These are phyloP conservation scores for Mycetomoellerius zeteki DNA, from an alignment of 1,140 invertebrate genomes.

Conservation along the genomic window DNA sequence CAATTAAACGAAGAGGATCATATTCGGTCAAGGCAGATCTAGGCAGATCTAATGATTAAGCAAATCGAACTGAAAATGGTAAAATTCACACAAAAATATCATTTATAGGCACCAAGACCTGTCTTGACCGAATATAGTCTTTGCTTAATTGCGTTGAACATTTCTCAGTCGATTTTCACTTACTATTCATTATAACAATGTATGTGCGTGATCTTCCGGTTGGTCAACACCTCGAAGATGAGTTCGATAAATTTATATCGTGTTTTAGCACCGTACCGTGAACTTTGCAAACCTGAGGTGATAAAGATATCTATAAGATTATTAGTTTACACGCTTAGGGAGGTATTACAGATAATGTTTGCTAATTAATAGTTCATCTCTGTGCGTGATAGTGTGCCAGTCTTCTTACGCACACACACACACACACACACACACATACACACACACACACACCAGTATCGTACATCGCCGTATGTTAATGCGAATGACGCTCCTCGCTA, in stretches of 20 bases:
- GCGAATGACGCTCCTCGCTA: not conserved
- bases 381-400: not conserved
- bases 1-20: no score
- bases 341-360: constrained; percentile 10
- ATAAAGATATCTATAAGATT: constrained; percentile 32
- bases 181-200: not conserved
- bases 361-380: constrained; percentile 13
- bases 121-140: no score
- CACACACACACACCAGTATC: not conserved
- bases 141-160: no score
- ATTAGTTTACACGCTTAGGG: constrained; percentile 8
- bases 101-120: no score
- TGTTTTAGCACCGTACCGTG: not conserved
- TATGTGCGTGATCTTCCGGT: not conserved
- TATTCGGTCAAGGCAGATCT: no score
- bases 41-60: no score
- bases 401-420: not conserved
- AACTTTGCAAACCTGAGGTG: not conserved
- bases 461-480: not conserved
- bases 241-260: constrained; percentile 4
- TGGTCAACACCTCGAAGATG: not conserved
- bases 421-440: no score
- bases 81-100: no score
- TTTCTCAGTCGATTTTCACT: no score
- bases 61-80: no score